Evolutionary conservation across 2,888 invertebrate species (phyloP).

Genomic region (Poecilobothrus nobilitatus): DNA sequence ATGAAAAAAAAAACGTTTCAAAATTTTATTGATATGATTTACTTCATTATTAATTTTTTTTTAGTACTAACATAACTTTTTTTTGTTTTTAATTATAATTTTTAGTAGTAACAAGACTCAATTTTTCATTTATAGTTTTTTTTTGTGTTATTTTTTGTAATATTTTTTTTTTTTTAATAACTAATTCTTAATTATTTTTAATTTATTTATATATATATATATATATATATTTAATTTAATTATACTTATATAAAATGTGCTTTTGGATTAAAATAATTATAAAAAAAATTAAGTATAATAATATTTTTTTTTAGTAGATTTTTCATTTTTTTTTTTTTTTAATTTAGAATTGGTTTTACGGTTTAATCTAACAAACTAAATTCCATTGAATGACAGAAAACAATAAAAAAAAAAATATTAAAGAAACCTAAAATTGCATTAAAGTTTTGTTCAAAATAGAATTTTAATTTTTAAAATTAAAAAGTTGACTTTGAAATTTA

Average conservation of each 20-base stretch:
- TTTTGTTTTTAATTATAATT: constrained; percentile 17
- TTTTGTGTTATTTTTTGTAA: constrained; percentile 15
- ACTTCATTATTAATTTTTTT: constrained; percentile 14
- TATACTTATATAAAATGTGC: not conserved
- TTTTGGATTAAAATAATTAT: constrained; percentile 16
- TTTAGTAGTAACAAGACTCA: constrained; percentile 21
- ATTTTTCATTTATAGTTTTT: constrained; percentile 21
- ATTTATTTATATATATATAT: not conserved
- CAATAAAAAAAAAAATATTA: too few species aligned
- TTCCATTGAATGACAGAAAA: too few species aligned
- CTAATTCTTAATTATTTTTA: constrained; percentile 11
- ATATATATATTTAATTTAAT: constrained; percentile 13
- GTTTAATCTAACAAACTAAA: too few species aligned
- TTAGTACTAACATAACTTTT: constrained; percentile 16
- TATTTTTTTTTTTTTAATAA: constrained; percentile 15
- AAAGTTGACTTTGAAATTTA: too few species aligned
- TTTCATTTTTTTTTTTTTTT: too few species aligned
- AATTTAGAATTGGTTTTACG: too few species aligned
- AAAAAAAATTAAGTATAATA: too few species aligned
- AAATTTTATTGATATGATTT: constrained; percentile 16
- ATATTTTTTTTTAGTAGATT: too few species aligned
- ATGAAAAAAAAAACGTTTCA: constrained; percentile 21
- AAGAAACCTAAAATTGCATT: too few species aligned
- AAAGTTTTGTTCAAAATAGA: too few species aligned
- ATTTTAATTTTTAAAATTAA: too few species aligned